Evolutionary conservation across 2,888 invertebrate genomes (phyloP).

Genomic region (Anthophora plumipes): DNA sequence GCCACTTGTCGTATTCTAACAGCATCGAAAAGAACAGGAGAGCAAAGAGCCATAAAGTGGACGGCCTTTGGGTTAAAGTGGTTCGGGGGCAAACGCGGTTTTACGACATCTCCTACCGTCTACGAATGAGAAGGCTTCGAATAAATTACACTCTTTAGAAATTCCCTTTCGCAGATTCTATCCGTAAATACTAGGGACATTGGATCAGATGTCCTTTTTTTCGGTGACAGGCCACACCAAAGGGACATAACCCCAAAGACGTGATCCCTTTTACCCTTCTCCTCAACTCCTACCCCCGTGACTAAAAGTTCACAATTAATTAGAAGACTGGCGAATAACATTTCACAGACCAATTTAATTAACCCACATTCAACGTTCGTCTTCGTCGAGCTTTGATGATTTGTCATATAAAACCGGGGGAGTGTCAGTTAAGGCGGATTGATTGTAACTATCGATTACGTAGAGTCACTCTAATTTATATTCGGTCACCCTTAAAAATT

Average conservation of each 20-base stretch:
- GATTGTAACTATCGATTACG: neutral
- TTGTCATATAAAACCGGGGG: neutral
- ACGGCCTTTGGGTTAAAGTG: constrained; percentile 11
- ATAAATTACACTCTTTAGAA: constrained; percentile 55
- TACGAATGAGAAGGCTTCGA: constrained; percentile 34
- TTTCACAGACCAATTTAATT: constrained; percentile 22
- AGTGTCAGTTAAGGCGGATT: neutral
- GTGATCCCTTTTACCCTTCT: neutral
- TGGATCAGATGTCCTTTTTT: constrained; percentile 11
- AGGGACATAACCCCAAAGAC: constrained; percentile 16
- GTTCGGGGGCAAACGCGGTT: constrained; percentile 17
- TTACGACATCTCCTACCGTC: constrained; percentile 35
- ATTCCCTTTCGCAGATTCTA: constrained; percentile 46
- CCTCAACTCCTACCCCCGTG: neutral
- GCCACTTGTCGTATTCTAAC: constrained; percentile 5
- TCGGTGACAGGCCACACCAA: constrained; percentile 3
- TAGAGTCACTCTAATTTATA: too few relatives aligned
- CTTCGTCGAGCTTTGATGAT: constrained; percentile 3
- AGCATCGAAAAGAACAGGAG: constrained; percentile 25
- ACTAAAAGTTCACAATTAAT: constrained; percentile 23
- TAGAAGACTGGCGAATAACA: constrained; percentile 20
- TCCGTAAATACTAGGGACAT: constrained; percentile 20
- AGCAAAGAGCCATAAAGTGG: constrained; percentile 37
- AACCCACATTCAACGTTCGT: constrained; percentile 21
- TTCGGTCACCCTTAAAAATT: too few relatives aligned